phyloP scores from a whole-genome alignment of 2,797 vertebrate genomes.

The Karalla daura region DNA sequence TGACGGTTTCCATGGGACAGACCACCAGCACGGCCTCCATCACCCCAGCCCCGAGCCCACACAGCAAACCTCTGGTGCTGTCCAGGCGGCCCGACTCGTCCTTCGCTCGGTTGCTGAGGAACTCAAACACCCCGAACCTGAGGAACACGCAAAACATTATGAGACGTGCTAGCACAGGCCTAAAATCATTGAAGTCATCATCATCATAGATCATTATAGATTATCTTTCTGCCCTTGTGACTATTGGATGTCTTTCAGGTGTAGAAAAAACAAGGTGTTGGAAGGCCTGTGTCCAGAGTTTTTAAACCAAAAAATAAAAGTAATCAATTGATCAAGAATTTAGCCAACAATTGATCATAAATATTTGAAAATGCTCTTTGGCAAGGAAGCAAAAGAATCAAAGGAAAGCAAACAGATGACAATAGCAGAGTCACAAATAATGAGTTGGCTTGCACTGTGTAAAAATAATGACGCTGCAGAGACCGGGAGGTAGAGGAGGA shows the following conservation, averaged over 20 bases:
- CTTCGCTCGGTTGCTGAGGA: conserved; percentile 92
- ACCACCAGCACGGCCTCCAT: conserved; percentile 92
- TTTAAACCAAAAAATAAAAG: too few species aligned
- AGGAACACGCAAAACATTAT: conserved; percentile 2
- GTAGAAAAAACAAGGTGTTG: too few species aligned
- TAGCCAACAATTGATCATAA: background rate
- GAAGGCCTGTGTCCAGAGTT: too few species aligned
- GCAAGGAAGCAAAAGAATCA: background rate
- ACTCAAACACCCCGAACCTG: conserved; percentile 95
- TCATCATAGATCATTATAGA: too few species aligned
- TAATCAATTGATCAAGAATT: too few species aligned
- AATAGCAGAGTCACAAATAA: background rate
- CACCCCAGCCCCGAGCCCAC: conserved; percentile 92
- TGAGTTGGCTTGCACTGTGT: background rate
- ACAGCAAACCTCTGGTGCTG: conserved; percentile 89
- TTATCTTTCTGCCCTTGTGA: too few species aligned
- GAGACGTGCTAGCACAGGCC: background rate
- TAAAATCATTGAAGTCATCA: background rate
- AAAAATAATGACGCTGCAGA: conserved; percentile 9
- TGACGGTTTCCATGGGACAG: conserved; percentile 96
- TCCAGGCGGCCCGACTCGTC: conserved; percentile 90
- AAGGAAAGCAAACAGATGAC: background rate
- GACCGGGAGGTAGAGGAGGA: background rate
- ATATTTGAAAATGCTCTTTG: background rate
- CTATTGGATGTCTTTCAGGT: too few species aligned